phyloP scores from a whole-genome alignment of 2,888 invertebrate species.

The Agapostemon virescens region DNA sequence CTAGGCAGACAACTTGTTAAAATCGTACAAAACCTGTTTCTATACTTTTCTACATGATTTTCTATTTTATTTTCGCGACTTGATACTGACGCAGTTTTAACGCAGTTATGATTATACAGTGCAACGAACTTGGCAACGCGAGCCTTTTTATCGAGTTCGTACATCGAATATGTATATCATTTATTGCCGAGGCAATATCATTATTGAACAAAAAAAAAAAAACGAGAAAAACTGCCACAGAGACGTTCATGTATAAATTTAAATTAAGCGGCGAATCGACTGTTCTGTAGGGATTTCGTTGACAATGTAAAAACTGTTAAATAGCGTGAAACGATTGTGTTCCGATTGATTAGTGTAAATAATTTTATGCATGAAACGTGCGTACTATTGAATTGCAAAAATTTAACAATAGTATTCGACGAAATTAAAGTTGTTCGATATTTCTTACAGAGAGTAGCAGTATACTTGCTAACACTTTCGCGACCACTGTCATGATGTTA shows the following conservation, averaged over 20 bases:
- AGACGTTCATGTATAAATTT: conserved; percentile 26
- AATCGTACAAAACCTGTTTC: conserved; percentile 19
- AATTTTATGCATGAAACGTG: conserved; percentile 20
- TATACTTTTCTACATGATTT: conserved; percentile 36
- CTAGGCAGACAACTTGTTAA: not conserved
- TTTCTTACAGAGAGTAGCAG: not conserved
- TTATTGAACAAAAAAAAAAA: not conserved
- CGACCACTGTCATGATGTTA: not conserved
- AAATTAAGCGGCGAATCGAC: not conserved
- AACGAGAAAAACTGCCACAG: conserved; percentile 49
- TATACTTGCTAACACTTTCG: not conserved
- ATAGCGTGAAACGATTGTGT: not conserved
- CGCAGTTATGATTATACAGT: not conserved
- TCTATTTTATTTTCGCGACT: not conserved
- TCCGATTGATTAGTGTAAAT: conserved; percentile 25
- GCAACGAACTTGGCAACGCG: not conserved
- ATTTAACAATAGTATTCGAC: conserved; percentile 5
- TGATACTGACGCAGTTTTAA: not conserved
- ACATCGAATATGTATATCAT: conserved; percentile 1
- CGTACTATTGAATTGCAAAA: not conserved
- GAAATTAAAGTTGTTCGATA: not conserved
- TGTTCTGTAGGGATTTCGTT: conserved; percentile 5
- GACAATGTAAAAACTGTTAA: conserved; percentile 34
- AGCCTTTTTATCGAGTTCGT: conserved; percentile 15
- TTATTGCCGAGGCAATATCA: not conserved